Evolutionary conservation across 2,113 vertebrate genomes (phyloP).

Genomic region (Proterorhinus semilunaris): DNA sequence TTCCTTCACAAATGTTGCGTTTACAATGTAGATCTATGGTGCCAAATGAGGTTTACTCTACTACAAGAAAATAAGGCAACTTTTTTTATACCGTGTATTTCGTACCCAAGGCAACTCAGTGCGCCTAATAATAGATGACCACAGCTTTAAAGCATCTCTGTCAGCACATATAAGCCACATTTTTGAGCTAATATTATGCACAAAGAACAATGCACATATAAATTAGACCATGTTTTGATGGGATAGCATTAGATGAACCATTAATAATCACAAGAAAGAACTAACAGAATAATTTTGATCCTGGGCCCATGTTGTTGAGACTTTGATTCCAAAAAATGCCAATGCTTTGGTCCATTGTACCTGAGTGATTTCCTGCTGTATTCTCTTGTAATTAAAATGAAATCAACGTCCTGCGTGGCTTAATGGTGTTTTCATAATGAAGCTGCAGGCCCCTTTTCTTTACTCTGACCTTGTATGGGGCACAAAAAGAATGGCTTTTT

Average conservation of each 20-base stretch:
- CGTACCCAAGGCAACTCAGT: too few species aligned
- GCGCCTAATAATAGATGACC: too few species aligned
- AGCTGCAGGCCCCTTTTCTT: constrained; percentile 9
- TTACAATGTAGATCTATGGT: too few species aligned
- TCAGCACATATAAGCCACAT: background rate
- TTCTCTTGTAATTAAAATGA: constrained; percentile 32
- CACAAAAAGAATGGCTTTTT: constrained; percentile 42
- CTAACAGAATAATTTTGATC: background rate
- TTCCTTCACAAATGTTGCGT: too few species aligned
- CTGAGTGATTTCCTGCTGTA: background rate
- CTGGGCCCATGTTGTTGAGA: too few species aligned
- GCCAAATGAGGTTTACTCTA: too few species aligned
- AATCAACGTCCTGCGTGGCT: constrained; percentile 12
- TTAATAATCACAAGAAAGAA: background rate
- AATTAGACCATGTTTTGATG: too few species aligned
- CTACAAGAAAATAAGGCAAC: too few species aligned
- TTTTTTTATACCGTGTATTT: too few species aligned
- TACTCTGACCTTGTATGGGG: constrained; percentile 61
- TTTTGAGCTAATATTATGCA: too few species aligned
- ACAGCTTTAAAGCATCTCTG: too few species aligned
- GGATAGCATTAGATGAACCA: background rate
- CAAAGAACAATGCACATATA: too few species aligned
- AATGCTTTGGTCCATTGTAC: background rate
- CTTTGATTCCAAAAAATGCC: background rate
- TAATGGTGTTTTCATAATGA: constrained; percentile 49